Percentiles rank a stretch among this genome's conserved stretches.
These are phyloP conservation scores for Cricetomys ansorgei DNA, from an alignment of 2,113 vertebrate species.

Conservation along the genomic window DNA sequence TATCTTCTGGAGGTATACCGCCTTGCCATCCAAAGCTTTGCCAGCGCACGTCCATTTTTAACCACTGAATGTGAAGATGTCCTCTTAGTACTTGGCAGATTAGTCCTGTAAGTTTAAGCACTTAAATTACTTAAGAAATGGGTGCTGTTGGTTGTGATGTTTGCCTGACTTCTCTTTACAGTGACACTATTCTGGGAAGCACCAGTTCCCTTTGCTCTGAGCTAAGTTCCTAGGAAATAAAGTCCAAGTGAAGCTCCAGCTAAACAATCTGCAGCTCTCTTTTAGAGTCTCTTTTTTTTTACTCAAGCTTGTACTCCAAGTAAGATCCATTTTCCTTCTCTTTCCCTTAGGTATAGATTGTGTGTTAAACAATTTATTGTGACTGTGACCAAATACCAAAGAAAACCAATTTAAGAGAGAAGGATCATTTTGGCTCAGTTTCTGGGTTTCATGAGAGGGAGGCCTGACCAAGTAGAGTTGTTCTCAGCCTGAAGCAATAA, in stretches of 20 bases:
- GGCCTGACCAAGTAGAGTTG: neutral
- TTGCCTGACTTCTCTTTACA: conserved; percentile 63
- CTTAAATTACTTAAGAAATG: conserved; percentile 67
- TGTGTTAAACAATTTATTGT: neutral
- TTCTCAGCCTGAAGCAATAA: neutral
- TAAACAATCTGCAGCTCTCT: conserved; percentile 38
- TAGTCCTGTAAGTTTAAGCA: conserved; percentile 94
- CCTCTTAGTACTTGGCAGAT: conserved; percentile 95
- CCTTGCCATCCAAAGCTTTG: conserved; percentile 97
- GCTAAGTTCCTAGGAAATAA: neutral
- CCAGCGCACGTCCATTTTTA: conserved; percentile 95
- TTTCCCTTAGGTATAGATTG: neutral
- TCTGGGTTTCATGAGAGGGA: neutral
- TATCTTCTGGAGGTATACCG: conserved; percentile 96
- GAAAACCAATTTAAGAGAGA: neutral
- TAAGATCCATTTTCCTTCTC: conserved; percentile 9
- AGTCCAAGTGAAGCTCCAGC: neutral
- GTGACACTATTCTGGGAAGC: neutral
- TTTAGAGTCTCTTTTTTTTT: conserved; percentile 31
- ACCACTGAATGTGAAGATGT: conserved; percentile 96
- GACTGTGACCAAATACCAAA: neutral
- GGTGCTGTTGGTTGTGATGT: conserved; percentile 16
- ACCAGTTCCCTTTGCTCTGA: conserved; percentile 36
- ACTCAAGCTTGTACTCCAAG: conserved; percentile 21
- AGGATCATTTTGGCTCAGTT: neutral